phyloP scores from a whole-genome alignment of 2,888 invertebrate genomes.

The Melitaea athalia region DNA sequence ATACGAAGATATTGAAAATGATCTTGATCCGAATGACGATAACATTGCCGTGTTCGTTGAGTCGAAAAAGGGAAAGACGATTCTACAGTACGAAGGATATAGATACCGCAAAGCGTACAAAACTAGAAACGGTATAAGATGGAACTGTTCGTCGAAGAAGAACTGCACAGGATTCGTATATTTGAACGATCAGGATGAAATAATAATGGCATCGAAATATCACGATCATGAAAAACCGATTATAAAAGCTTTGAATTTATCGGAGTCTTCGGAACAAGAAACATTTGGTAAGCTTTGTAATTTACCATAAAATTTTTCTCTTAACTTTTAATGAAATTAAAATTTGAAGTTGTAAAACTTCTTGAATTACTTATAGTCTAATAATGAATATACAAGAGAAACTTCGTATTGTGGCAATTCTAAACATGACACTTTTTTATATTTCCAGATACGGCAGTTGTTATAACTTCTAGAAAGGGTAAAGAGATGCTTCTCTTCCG shows the following conservation, averaged over 20 bases:
- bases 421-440: background rate
- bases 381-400: too few species aligned
- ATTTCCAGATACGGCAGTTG: constrained; percentile 58
- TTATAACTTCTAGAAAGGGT: constrained; percentile 73
- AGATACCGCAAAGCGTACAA: constrained; percentile 62
- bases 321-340: background rate
- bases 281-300: background rate
- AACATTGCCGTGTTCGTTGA: constrained; percentile 56
- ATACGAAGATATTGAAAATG: constrained; percentile 35
- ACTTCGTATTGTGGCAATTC: too few species aligned
- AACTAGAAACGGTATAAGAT: constrained; percentile 57
- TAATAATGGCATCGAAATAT: constrained; percentile 53
- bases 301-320: background rate
- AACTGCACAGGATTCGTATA: constrained; percentile 60
- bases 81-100: constrained; percentile 60
- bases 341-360: too few species aligned
- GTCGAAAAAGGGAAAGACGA: constrained; percentile 56
- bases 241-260: too few species aligned
- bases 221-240: constrained; percentile 44
- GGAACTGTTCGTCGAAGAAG: constrained; percentile 62
- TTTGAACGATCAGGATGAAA: constrained; percentile 61
- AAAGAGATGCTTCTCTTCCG: constrained; percentile 71
- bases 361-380: too few species aligned
- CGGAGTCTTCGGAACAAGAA: background rate
- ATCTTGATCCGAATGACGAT: constrained; percentile 41